Conservation (phyloP, 2,888 invertebrate genomes). For the Andrena dorsata region DNA sequence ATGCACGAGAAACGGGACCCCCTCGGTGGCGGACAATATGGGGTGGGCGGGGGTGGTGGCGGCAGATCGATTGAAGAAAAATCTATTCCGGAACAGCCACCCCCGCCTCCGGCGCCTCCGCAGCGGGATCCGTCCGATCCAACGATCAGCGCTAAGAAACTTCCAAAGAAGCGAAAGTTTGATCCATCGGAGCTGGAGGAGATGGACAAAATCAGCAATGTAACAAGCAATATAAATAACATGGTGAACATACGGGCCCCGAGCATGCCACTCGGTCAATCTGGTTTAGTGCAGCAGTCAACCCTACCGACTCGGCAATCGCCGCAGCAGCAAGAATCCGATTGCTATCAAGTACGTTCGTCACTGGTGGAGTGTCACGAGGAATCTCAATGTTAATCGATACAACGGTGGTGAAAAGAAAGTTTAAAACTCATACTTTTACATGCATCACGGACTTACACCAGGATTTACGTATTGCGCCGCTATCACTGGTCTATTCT, state of each 20-base stretch:
- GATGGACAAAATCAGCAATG: slow-evolving; percentile 85
- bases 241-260: slow-evolving; percentile 77
- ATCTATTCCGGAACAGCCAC: slow-evolving; percentile 79
- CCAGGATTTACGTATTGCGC: too few relatives aligned
- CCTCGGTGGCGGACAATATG: slow-evolving; percentile 81
- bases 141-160: slow-evolving; percentile 87
- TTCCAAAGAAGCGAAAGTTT: slow-evolving; percentile 97
- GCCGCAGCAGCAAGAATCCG: slow-evolving; percentile 77
- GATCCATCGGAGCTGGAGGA: slow-evolving; percentile 92
- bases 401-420: too few relatives aligned
- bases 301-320: slow-evolving; percentile 74
- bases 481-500: too few relatives aligned
- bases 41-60: slow-evolving; percentile 80
- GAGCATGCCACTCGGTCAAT: slow-evolving; percentile 74
- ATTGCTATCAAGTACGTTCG: slow-evolving; percentile 78
- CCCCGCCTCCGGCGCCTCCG: slow-evolving; percentile 86
- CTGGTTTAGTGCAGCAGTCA: slow-evolving; percentile 75
- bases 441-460: too few relatives aligned
- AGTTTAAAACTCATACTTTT: too few relatives aligned
- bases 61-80: slow-evolving; percentile 80
- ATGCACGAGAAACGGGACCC: slow-evolving; percentile 83
- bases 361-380: too few relatives aligned
- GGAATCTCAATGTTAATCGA: too few relatives aligned
- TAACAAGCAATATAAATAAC: slow-evolving; percentile 84
- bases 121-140: slow-evolving; percentile 86